Evolutionary conservation across 2,113 vertebrate species (phyloP).

Genomic region (Campylomormyrus tamandua): DNA sequence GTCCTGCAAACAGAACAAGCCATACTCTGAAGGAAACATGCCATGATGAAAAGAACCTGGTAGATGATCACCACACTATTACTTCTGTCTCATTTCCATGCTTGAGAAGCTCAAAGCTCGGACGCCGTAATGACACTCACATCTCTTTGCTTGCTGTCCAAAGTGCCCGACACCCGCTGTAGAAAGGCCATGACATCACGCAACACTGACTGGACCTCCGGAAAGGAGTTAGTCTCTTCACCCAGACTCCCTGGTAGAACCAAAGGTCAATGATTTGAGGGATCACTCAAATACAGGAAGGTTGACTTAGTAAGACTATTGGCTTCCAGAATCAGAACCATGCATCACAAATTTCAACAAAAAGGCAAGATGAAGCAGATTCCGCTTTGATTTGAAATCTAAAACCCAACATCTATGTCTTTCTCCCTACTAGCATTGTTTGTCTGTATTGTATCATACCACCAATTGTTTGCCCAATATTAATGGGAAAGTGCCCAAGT

Average conservation of each 20-base stretch:
- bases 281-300: background rate
- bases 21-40: background rate
- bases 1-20: constrained; percentile 5
- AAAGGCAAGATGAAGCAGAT: background rate
- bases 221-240: background rate
- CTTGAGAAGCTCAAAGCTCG: background rate
- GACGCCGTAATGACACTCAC: background rate
- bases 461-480: background rate
- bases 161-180: constrained; percentile 8
- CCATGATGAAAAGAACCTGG: background rate
- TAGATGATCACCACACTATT: background rate
- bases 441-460: background rate
- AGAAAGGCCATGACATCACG: constrained; percentile 12
- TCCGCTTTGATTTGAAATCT: background rate
- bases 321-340: background rate
- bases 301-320: background rate
- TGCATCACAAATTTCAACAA: background rate
- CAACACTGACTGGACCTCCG: background rate
- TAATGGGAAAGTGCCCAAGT: background rate
- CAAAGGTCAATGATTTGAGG: background rate
- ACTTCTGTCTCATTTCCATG: background rate
- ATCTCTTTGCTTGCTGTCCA: constrained; percentile 14
- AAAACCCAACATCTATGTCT: background rate
- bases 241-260: background rate
- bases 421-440: background rate